Evolutionary conservation across 64 coral and sea anemone species (phyloP).

Genomic region (Platygyra sinensis): DNA sequence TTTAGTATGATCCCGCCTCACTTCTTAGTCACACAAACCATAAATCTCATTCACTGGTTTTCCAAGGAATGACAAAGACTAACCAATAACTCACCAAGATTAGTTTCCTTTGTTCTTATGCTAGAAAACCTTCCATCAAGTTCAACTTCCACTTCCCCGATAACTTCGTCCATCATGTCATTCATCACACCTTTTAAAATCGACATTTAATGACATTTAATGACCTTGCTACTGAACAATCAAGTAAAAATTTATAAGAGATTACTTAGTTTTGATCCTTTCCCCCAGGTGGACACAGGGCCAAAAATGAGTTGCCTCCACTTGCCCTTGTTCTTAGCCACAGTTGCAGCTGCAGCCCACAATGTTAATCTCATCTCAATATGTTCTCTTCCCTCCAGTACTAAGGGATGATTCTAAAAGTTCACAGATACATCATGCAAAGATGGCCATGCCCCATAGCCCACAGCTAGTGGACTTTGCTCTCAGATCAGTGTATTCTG

Average conservation of each 20-base stretch:
- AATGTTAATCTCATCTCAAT: too few relatives aligned
- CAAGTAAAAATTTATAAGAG: not conserved
- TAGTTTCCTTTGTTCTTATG: constrained; percentile 83
- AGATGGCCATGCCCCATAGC: too few relatives aligned
- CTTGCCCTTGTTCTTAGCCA: too few relatives aligned
- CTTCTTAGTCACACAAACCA: not conserved
- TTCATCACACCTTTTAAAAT: constrained; percentile 65
- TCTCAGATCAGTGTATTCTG: not conserved
- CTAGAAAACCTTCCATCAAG: constrained; percentile 86
- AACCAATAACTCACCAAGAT: constrained; percentile 50
- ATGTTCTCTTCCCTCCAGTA: too few relatives aligned
- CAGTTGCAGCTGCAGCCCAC: too few relatives aligned
- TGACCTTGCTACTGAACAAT: not conserved
- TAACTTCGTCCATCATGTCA: constrained; percentile 79
- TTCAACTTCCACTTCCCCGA: constrained; percentile 80
- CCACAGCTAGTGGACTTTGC: not conserved
- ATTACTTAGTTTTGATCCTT: not conserved
- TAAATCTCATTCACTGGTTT: not conserved
- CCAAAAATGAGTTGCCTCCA: too few relatives aligned
- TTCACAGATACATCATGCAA: too few relatives aligned
- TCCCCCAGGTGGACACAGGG: too few relatives aligned
- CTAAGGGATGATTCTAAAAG: too few relatives aligned
- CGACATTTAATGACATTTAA: not conserved
- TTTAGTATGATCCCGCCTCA: too few relatives aligned
- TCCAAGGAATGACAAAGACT: not conserved